Conservation (phyloP, 2,113 vertebrate species). For the Pantherophis guttatus region DNA sequence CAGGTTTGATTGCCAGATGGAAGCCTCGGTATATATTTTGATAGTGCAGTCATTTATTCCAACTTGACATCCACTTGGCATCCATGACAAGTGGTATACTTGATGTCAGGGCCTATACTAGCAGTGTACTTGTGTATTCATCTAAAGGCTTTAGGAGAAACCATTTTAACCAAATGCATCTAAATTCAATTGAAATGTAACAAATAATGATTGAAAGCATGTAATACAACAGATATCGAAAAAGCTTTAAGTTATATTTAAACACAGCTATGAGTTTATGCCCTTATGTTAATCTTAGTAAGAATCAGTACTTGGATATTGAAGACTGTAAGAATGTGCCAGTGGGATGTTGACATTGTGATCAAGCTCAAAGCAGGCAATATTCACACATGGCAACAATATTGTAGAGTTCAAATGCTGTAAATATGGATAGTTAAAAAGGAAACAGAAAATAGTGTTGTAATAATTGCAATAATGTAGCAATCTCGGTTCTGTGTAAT, state of each 20-base stretch:
- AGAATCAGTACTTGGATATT: not conserved
- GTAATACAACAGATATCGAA: not conserved
- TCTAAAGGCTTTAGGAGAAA: not conserved
- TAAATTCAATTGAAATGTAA: not conserved
- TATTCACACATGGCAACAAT: not conserved
- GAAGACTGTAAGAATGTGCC: not conserved
- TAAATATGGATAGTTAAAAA: not conserved
- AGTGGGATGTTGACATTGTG: not conserved
- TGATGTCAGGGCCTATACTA: not conserved
- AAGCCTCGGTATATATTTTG: not conserved
- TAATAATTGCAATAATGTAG: not conserved
- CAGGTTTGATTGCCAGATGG: not conserved
- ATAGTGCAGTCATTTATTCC: not conserved
- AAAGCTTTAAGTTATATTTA: not conserved
- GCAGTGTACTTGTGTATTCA: not conserved
- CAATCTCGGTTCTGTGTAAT: not conserved
- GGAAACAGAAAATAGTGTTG: not conserved
- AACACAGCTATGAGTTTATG: not conserved
- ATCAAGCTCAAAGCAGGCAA: not conserved
- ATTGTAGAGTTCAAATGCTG: not conserved
- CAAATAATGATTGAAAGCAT: not conserved
- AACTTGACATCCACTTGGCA: not conserved
- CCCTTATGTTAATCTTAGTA: not conserved
- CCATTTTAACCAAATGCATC: not conserved
- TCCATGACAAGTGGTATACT: not conserved